phyloP scores from a whole-genome alignment of 2,113 vertebrate genomes.

The Zosterops japonicus region DNA sequence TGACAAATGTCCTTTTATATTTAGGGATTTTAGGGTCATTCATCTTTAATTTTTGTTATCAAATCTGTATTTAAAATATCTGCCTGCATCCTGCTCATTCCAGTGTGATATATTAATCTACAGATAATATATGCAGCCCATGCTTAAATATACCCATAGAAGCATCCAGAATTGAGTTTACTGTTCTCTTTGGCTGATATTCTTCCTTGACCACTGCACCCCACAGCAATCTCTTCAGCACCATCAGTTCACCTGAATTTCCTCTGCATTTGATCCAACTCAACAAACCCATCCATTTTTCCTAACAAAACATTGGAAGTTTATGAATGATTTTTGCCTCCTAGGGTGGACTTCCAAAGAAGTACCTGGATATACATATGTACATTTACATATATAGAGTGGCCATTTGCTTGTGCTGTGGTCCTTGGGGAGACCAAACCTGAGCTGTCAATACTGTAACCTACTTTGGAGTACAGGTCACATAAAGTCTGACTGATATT shows the following conservation, averaged over 20 bases:
- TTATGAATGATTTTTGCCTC: not conserved
- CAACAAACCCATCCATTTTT: not conserved
- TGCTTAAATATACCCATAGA: not conserved
- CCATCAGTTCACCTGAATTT: not conserved
- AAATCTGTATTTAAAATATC: slow-evolving; percentile 50
- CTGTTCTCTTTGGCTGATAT: not conserved
- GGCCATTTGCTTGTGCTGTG: not conserved
- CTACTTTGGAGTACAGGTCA: not conserved
- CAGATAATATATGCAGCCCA: not conserved
- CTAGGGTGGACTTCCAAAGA: not conserved
- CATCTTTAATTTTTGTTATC: slow-evolving; percentile 70
- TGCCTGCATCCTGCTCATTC: not conserved
- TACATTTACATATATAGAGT: not conserved
- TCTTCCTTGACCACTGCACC: not conserved
- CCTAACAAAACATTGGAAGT: not conserved
- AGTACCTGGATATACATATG: not conserved
- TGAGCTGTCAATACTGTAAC: not conserved
- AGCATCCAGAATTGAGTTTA: not conserved
- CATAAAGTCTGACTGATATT: not conserved
- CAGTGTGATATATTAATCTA: not conserved
- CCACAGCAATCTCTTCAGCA: not conserved
- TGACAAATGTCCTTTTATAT: slow-evolving; percentile 49
- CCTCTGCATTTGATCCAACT: not conserved
- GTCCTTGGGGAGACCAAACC: not conserved
- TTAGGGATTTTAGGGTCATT: slow-evolving; percentile 37